Conservation (phyloP, 2,797 vertebrate genomes). For the Rallus crepitans region DNA sequence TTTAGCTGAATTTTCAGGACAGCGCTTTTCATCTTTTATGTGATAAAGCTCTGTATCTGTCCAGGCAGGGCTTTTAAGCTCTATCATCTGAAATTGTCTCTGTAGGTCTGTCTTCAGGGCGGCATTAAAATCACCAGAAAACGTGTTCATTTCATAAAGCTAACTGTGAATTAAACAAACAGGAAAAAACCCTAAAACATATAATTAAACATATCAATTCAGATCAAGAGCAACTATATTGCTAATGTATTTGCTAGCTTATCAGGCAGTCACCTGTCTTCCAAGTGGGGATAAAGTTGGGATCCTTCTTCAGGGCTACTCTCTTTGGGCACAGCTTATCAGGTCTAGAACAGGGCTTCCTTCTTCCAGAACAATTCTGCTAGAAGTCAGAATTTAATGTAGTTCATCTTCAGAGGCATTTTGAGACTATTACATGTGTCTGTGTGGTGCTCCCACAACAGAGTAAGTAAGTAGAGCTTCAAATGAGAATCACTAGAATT, state of each 20-base stretch:
- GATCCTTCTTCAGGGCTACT: neutral
- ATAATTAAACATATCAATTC: neutral
- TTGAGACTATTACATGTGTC: neutral
- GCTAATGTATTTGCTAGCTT: neutral
- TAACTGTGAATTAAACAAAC: neutral
- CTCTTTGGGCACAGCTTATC: neutral
- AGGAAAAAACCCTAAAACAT: neutral
- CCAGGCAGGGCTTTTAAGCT: neutral
- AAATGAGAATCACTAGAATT: neutral
- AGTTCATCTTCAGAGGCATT: neutral
- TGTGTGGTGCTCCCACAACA: neutral
- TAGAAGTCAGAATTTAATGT: neutral
- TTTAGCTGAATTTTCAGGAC: neutral
- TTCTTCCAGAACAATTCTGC: neutral
- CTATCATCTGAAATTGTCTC: neutral
- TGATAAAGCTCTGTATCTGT: neutral
- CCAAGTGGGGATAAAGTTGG: neutral
- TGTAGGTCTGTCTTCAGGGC: neutral
- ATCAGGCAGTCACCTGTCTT: neutral
- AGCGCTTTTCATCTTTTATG: neutral
- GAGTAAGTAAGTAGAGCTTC: neutral
- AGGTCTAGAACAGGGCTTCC: neutral
- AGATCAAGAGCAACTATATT: neutral
- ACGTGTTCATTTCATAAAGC: neutral
- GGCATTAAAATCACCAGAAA: neutral